These are phyloP conservation scores for Coregonus ussuriensis DNA, from an alignment of 2,797 vertebrate genomes.

Conservation along the genomic window DNA sequence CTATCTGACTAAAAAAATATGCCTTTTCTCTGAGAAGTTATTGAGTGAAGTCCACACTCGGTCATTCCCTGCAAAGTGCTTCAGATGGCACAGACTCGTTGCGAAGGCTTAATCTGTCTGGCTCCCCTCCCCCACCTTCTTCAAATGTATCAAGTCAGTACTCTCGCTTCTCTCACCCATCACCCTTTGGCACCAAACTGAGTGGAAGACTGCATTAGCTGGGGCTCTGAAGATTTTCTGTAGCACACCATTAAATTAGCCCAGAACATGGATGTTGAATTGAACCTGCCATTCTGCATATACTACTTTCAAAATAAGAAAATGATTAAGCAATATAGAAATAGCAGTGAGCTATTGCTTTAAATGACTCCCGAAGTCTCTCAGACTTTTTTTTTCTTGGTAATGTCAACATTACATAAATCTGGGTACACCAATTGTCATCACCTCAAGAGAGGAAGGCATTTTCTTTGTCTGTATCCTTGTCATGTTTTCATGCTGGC, in stretches of 20 bases:
- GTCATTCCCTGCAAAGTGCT: neutral
- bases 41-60: neutral
- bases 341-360: neutral
- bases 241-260: neutral
- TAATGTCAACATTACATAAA: conserved; percentile 64
- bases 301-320: neutral
- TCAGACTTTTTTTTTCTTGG: conserved; percentile 19
- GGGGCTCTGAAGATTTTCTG: neutral
- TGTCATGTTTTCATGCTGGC: conserved; percentile 72
- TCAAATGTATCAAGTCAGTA: conserved; percentile 6
- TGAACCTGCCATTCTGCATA: neutral
- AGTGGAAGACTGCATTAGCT: conserved; percentile 6
- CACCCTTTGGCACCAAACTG: conserved; percentile 2
- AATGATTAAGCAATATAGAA: neutral
- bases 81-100: neutral
- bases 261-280: neutral
- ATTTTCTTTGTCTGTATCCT: conserved; percentile 72
- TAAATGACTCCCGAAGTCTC: conserved; percentile 23
- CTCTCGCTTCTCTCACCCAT: neutral
- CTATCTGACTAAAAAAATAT: neutral
- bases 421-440: conserved; percentile 65
- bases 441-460: conserved; percentile 69
- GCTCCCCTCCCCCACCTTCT: too few species aligned
- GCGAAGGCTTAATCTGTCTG: too few species aligned
- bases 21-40: neutral